Evolutionary conservation across 2,888 invertebrate species (phyloP), one percentile per base, ranked within the genome.

Genomic region (Scaptomyza caliginosa): DNA sequence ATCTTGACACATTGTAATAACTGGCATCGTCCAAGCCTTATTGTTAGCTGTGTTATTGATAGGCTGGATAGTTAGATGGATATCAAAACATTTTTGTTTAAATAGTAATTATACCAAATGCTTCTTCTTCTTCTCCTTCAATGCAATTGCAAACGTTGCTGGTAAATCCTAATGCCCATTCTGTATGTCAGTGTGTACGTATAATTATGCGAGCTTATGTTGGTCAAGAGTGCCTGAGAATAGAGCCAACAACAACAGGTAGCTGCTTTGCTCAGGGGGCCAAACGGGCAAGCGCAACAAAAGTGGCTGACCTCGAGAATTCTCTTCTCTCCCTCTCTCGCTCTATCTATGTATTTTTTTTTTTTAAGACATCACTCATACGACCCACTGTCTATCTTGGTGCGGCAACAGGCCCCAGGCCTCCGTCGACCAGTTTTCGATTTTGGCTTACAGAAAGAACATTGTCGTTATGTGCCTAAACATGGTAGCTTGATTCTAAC

Each of bases 301-400:
- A 81, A 82, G 81, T 78, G 73, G 86, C 79, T 78, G 86, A 86
- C 81, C 86, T 82, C 86, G 81, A 86, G 79, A 71, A 72, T 77
- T 71, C 65, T 71, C 64, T 54, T 45, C 50, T 51, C 67, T 49
- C 54, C n/a, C 56, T 57, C 67, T 52, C 51, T 71, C 60, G 71
- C 62, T 51, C 48, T 2, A 54, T 55, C 65, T 56, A 50, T 26
- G 10, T 26, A 16, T 52, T n/a, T 38, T 34, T 36, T 39, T 28
- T 24, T 52, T 42, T 48, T 67, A 57, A 84, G 65, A 74, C 67
- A 85, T 80, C 82, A 82, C 72, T 74, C 85, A 80, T 74, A 82
- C 59, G 78, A 56, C 74, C 74, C 67, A 57, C 49, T 62, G 72
- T 54, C 59, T 49, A 45, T n/a, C 19, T 45, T 3, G 30, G 30